Base-by-base conservation (phyloP, 2,888 invertebrate genomes). In the Ophion obscuratus region DNA sequence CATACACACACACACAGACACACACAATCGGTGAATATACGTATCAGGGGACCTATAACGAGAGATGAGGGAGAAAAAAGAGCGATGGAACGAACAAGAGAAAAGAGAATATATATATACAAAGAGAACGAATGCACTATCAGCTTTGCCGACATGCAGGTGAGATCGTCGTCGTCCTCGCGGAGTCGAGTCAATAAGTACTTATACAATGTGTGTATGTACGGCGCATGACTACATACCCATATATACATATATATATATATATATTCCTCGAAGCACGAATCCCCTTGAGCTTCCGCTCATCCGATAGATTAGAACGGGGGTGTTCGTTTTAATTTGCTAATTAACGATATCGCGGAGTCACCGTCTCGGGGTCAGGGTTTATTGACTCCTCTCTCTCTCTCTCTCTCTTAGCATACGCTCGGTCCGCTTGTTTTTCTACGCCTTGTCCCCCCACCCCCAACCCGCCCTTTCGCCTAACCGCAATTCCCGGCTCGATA, bases 251-350 rank as follows among this genome's bases (percentile, higher is more conserved):
- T 61, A 61, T 5, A 53, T 27, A 59, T n/a, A 73, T 31, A 10
- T 40, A 7, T 14, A 64, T 47, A 75, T 79, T 40, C 66, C 9
- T 57, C 73, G 53, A 53, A 17, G 53, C 76, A 76, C 40, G 71
- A 75, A 76, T 79, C 66, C 79, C 74, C 68, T 68, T 67, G 80
- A 80, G 80, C 80, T 81, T 81, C 80, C 80, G 70, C 77, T 70
- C 53, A 14, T 53, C 59, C 86, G 86, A 81, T 80, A 86, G 76
- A 86, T 86, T 81, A 86, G 77, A 77, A 83, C 17, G 76, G 83
- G 85, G 86, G 86, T 86, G 86, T 86, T 86, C 83, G 77, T 77
- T 86, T 86, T 86, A 86, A 86, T 86, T 86, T 83, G 83, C 86
- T 86, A 86, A 86, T 86, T 86, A 86, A 86, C 86, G 86, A 83